These are phyloP conservation scores for Monarcha castaneiventris DNA, from an alignment of 2,113 vertebrate species.

Conservation along the genomic window DNA sequence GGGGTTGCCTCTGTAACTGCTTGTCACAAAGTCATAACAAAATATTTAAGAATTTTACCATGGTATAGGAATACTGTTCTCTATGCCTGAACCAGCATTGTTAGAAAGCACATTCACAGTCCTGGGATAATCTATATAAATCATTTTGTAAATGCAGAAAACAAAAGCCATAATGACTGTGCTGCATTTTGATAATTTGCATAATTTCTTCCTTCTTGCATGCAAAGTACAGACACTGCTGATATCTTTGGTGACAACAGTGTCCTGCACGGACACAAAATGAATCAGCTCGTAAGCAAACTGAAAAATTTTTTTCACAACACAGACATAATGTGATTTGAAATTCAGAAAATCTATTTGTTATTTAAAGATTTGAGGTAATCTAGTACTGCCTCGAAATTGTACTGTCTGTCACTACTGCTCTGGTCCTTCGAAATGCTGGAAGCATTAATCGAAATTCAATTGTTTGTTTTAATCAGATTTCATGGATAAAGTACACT, in stretches of 20 bases:
- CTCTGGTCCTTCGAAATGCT: not conserved
- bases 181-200: not conserved
- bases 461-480: conserved; percentile 33
- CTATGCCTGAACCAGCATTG: not conserved
- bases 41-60: not conserved
- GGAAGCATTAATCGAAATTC: conserved; percentile 9
- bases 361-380: conserved; percentile 17
- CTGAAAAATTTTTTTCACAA: not conserved
- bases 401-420: not conserved
- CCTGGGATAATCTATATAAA: not conserved
- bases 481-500: not conserved
- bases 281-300: not conserved
- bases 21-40: not conserved
- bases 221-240: not conserved
- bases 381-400: not conserved
- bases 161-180: not conserved
- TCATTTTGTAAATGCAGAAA: not conserved
- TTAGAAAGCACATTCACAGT: not conserved
- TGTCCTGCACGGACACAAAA: not conserved
- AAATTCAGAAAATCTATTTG: conserved; percentile 19
- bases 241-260: not conserved
- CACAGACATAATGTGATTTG: not conserved
- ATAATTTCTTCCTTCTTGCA: conserved; percentile 16
- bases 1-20: not conserved
- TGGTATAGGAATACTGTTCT: not conserved